These are phyloP conservation scores for Gopherus evgoodei DNA, from an alignment of 2,113 vertebrate genomes.

Conservation along the genomic window DNA sequence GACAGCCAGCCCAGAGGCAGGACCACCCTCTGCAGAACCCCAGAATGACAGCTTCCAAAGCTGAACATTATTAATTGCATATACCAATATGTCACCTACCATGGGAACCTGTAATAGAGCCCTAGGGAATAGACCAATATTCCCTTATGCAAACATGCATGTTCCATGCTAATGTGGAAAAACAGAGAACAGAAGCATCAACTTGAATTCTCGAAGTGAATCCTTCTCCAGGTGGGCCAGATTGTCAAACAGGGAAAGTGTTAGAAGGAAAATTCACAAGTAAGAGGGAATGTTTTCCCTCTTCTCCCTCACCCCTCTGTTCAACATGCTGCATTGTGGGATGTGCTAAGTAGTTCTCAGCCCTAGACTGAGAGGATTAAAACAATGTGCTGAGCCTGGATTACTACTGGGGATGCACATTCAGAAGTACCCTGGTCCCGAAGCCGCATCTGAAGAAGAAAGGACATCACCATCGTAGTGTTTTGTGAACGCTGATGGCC, in stretches of 20 bases:
- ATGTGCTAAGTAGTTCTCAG: background rate
- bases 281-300: background rate
- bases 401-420: background rate
- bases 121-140: background rate
- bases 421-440: background rate
- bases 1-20: background rate
- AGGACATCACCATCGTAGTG: background rate
- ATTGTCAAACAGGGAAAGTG: background rate
- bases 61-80: background rate
- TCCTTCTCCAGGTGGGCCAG: background rate
- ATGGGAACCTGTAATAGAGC: background rate
- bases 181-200: background rate
- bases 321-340: background rate
- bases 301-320: background rate
- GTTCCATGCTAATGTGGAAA: background rate
- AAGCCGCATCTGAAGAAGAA: background rate
- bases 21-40: conserved; percentile 59
- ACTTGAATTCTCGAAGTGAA: background rate
- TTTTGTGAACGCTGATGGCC: background rate
- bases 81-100: background rate
- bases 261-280: background rate
- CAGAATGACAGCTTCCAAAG: background rate
- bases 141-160: background rate
- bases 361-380: background rate
- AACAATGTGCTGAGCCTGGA: background rate